Evolutionary conservation across 2,888 invertebrate species (phyloP).

Genomic region (Caenorhabditis doughertyi): DNA sequence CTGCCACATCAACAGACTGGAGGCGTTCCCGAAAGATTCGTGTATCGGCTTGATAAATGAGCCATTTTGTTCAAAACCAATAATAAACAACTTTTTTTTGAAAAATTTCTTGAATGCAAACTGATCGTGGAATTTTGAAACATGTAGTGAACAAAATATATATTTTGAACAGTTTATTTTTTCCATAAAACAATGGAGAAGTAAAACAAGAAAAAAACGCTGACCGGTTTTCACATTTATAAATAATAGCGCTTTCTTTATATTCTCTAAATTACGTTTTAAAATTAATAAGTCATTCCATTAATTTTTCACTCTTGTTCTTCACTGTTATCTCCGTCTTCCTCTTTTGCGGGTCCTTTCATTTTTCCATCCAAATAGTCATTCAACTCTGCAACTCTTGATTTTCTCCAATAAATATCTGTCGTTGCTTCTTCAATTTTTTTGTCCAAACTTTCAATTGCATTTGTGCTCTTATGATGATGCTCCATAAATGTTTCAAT

Average conservation of each 20-base stretch:
- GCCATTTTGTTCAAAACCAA: too few relatives aligned
- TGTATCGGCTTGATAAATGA: constrained; percentile 16
- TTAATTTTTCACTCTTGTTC: constrained; percentile 40
- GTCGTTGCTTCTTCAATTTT: constrained; percentile 64
- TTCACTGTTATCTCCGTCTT: constrained; percentile 48
- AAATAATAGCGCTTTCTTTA: constrained; percentile 42
- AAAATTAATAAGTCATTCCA: not conserved
- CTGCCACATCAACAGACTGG: constrained; percentile 21
- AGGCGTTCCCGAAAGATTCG: constrained; percentile 12
- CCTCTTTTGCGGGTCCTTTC: constrained; percentile 57
- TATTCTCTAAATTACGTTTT: not conserved
- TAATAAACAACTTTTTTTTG: not conserved
- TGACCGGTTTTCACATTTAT: constrained; percentile 55
- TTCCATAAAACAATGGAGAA: not conserved
- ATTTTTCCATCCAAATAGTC: constrained; percentile 65
- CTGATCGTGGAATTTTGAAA: too few relatives aligned
- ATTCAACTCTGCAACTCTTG: constrained; percentile 32
- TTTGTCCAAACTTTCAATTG: constrained; percentile 42
- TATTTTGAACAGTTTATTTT: not conserved
- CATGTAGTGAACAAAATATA: too few relatives aligned
- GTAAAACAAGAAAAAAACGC: not conserved
- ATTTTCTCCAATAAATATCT: constrained; percentile 63
- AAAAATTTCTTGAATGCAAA: not conserved
- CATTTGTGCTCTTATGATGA: constrained; percentile 59
- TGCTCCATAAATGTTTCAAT: constrained; percentile 60